Conservation (phyloP, 2,797 vertebrate genomes). For the Todus mexicanus region DNA sequence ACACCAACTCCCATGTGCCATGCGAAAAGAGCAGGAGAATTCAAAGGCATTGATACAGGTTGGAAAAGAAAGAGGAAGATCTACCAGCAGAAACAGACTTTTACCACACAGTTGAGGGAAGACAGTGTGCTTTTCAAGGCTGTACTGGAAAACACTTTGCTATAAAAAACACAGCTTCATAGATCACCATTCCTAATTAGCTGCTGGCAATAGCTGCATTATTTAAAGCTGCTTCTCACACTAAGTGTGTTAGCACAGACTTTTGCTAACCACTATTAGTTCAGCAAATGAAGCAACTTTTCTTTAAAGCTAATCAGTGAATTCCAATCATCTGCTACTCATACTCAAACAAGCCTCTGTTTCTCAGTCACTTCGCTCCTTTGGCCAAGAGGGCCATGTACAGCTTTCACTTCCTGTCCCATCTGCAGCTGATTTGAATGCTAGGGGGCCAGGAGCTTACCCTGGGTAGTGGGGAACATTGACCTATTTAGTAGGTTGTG, state of each 20-base stretch:
- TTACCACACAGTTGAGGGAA: neutral
- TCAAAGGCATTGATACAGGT: neutral
- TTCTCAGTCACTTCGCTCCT: neutral
- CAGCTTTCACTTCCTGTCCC: too few species aligned
- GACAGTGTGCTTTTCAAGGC: neutral
- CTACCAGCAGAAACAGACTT: neutral
- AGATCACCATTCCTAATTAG: neutral
- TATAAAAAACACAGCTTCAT: neutral
- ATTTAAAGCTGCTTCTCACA: neutral
- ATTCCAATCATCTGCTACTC: too few species aligned
- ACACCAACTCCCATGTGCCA: neutral
- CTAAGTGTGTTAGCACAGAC: fast-evolving
- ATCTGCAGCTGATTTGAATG: neutral
- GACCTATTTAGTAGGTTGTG: neutral
- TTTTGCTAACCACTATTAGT: neutral
- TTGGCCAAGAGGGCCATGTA: too few species aligned
- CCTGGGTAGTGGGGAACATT: fast-evolving
- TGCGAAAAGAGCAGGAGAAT: neutral
- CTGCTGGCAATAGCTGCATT: neutral
- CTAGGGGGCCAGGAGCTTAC: neutral
- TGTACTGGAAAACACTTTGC: neutral
- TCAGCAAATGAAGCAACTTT: neutral
- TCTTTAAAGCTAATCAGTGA: neutral
- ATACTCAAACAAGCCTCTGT: neutral
- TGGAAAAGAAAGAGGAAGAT: neutral